Evolutionary conservation across 2,888 invertebrate species (phyloP), one percentile per base, ranked within the genome.

Genomic region (Dynastes tityus): DNA sequence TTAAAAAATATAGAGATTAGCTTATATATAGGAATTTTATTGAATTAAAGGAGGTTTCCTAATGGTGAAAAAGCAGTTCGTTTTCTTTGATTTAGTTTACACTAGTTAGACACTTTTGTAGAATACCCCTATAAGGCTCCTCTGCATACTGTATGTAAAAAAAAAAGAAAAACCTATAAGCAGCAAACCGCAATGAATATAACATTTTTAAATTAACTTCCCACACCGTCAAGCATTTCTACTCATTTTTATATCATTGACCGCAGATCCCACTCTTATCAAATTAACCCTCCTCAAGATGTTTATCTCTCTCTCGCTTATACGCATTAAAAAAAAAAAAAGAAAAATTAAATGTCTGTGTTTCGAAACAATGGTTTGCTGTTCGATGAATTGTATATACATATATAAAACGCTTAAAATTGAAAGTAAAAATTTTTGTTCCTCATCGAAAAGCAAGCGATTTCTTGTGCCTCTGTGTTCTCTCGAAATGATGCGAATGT

Each of bases 401-500:
- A 9, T 68, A 13, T 67, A n/a, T 16, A 5, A n/a, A 37, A 40
- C 6, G 11, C 0, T 16, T 64, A 64, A 45, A 40, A n/a, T 67
- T 67, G 8, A 11, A 45, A 49, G 5, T n/a, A n/a, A 13, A 32
- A 55, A 58, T 71, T 22, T 9, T 22, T 49, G 22, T 22, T 13
- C 79, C 29, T n/a, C 71, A 71, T 71, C 77, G 79, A 75, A 76
- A 53, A 63, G 76, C 78, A 79, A 79, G 77, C 79, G 79, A 67
- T 77, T 76, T 78, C 77, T 81, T 68, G 40, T 79, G 80, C 82
- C 81, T 82, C 82, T 82, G 82, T 82, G 81, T 82, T 83, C 84
- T 85, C 85, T 61, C 61, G 84, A 85, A 86, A 84, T 87, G 85
- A 86, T 86, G 85, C 86, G 84, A 86, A 85, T 86, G 90, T 91